Evolutionary conservation across 2,797 vertebrate species (phyloP), one percentile per base, ranked within the genome.

Genomic region (Gymnoscopelus microlampas): DNA sequence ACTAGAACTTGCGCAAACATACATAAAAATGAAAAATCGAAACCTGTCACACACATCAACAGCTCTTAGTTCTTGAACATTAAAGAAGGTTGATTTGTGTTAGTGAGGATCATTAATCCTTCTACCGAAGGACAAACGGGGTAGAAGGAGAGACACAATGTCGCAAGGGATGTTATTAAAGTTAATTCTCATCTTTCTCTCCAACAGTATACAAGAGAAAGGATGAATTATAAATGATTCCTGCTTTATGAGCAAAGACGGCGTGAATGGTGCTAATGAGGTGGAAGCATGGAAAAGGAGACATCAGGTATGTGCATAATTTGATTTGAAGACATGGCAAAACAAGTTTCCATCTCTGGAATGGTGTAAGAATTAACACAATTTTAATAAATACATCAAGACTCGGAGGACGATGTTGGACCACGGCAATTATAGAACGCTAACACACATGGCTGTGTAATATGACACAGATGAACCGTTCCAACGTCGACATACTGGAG

Each of bases 131-230:
- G 66, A 55, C 67, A 66, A 58, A 50, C 50, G 53, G 66, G 5
- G 53, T 23, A 4, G 0, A 15, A 15, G 66, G 74, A 70, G 78
- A 53, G 63, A 69, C 66, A 5, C 29, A 0, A 57, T 9, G 26
- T 86, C 84, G 80, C 80, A 8, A 49, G 85, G 73, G 83, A 88
- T 63, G 60, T 63, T 39, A 82, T 90, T 90, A 87, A 78, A 73
- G 66, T 70, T 63, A 66, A 60, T 26, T 79, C 66, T 10, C 24
- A 63, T 62, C 60, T 70, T 35, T 60, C 23, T 63, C 51, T 51
- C n/a, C 5, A 55, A 44, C 51, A 73, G 60, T 6, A 10, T 44
- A 50, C 51, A n/a, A 62, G 50, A 19, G 7, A 64, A 76, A 24
- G 5, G 61, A 81, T 80, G 19, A 85, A 88, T 87, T 82, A 87